Base-by-base conservation (phyloP, 2,113 vertebrate genomes). In the Chlamydotis undulata region DNA sequence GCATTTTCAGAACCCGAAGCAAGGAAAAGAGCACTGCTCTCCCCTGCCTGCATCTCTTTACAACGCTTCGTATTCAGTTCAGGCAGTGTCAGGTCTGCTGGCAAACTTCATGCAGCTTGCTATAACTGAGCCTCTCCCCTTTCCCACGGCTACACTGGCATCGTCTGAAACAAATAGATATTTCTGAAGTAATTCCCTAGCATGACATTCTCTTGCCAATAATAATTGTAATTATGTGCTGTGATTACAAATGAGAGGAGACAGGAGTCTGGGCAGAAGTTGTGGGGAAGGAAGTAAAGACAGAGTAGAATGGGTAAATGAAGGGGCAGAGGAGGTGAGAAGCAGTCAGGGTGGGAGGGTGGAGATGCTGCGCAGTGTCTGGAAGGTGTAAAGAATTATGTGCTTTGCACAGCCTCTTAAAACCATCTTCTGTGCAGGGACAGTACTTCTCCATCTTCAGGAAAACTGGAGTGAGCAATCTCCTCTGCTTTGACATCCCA, bases 51-150 rank as follows among this genome's bases (percentile, higher is more conserved):
- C 12, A 22, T 39, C 64, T 60, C 61, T 49, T n/a, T n/a, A 37
- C 33, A 50, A 3, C n/a, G 55, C 71, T 59, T 52, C 3, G 0
- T n/a, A 11, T n/a, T 79, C 2, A 1, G 23, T 31, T 70, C 60
- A 53, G 41, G 24, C 67, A 57, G 43, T 14, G 29, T 50, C 39
- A 94, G 59, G 47, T 35, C 49, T 50, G 15, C 33, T 63, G 55
- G 28, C 43, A 43, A 90, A 17, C 24, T 63, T 22, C 14, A 14
- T 77, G 65, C 53, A 49, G n/a, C 29, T 68, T 52, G 35, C 37
- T 33, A 31, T 33, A 22, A 43, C 56, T 57, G 60, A 82, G 49
- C 43, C 26, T 63, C 41, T 50, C 10, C 37, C 22, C 43, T 68
- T 73, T 70, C 24, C 24, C n/a, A 39, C 24, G 45, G 37, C 57